Evolutionary conservation across 2,113 vertebrate species (phyloP), one percentile per base, ranked within the genome.

Genomic region (Tragelaphus strepsiceros): DNA sequence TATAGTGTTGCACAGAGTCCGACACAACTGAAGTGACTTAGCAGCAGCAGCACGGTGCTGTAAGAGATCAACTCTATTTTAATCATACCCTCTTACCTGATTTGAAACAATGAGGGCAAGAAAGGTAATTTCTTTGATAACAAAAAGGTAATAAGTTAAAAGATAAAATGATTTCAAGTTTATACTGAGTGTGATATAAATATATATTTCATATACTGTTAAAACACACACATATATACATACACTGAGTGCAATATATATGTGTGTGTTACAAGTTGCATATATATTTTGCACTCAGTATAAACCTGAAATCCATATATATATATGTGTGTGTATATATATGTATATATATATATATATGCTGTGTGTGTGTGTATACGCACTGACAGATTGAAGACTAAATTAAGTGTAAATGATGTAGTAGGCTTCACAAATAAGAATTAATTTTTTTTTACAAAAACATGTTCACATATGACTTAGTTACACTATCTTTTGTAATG

Each of bases 51-150:
- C 61, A 53, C 10, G 88, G 74, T 17, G 56, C 46, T 93, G 59
- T 64, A 96, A 91, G 32, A 59, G 35, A 86, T 61, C 88, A 94
- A 67, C 43, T 94, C 49, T 83, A 16, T 84, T 89, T 92, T 74
- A 94, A 92, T 94, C 43, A 54, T 93, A n/a, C 19, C 46, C 26
- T 94, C 78, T 96, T 86, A 84, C 88, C 86, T 97, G 78, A 94
- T 54, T 71, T 62, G 93, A 84, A 94, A 91, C 54, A 93, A 87
- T 86, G 83, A 87, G 28, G 94, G 32, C 30, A 89, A 86, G 90
- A 82, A 86, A 93, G 91, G 88, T 94, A 94, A 96, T 97, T 96
- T 93, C 62, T 94, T 96, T 67, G 39, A 95, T 74, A 88, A 85
- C 39, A 62, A 98, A 58, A 81, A 39, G 32, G 49, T 30, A 85